Conservation (phyloP, 1,140 invertebrate genomes). For the Procambarus clarkii region DNA sequence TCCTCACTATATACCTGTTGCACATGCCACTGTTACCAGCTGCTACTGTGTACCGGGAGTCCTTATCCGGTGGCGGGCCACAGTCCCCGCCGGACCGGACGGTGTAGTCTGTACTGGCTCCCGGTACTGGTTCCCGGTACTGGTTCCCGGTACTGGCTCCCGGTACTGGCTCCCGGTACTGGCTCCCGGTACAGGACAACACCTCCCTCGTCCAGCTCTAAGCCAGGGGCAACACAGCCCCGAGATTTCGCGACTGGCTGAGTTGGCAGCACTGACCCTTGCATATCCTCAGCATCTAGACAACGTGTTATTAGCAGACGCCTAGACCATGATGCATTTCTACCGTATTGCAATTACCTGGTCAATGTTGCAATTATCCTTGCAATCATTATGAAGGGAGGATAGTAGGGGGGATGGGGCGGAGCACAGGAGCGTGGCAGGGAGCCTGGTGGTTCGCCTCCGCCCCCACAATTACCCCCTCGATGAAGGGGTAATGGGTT, state of each 20-base stretch:
- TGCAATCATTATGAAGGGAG: constrained; percentile 41
- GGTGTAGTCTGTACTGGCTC: too few relatives aligned
- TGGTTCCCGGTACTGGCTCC: too few relatives aligned
- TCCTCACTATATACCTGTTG: constrained; percentile 5
- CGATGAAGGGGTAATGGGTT: not conserved
- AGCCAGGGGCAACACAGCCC: not conserved
- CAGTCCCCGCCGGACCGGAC: not conserved
- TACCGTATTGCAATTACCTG: constrained; percentile 52
- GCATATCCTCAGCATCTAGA: constrained; percentile 37
- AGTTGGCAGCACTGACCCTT: constrained; percentile 8
- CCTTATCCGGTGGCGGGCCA: too few relatives aligned
- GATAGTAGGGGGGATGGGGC: not conserved
- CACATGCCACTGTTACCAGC: not conserved
- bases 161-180: too few relatives aligned
- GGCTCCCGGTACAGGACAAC: too few relatives aligned
- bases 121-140: too few relatives aligned
- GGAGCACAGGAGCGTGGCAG: not conserved
- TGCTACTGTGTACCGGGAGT: not conserved
- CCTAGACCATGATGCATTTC: constrained; percentile 41
- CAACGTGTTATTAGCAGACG: constrained; percentile 38
- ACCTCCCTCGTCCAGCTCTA: too few relatives aligned
- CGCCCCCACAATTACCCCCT: not conserved
- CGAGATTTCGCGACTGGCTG: constrained; percentile 9
- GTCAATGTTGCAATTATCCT: constrained; percentile 44
- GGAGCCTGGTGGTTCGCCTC: not conserved